Base-by-base conservation (phyloP, 2,797 vertebrate genomes). In the Coluber constrictor region DNA sequence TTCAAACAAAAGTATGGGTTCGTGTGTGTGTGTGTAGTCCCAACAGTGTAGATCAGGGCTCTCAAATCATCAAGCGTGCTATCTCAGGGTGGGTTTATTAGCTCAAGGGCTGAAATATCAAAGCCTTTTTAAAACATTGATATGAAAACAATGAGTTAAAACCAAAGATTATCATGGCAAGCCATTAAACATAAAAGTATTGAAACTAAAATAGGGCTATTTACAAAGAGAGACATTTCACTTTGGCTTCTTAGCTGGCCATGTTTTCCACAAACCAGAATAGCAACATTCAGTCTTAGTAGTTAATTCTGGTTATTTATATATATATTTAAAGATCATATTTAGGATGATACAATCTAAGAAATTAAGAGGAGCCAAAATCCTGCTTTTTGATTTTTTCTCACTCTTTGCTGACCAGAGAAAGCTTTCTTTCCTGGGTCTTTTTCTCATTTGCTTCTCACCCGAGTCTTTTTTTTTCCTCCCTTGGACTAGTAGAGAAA, bases 401-500 rank as follows among this genome's bases (percentile, higher is more conserved):
- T 70, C 66, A 15, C n/a, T 70, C 66, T n/a, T 70, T 70, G 66
- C n/a, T 8, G 66, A 70, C 13, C 66, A 70, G 66, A 70, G 15
- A 32, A 15, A 74, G 18, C n/a, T 74, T 32, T 32, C 66, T 74
- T 32, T 74, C n/a, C 66, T 18, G n/a, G 15, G 15, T 74, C n/a
- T 74, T 74, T 70, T 74, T 74, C 66, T 74, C n/a, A 74, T 74
- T 18, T 37, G 66, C 15, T 74, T 74, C n/a, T 8, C n/a, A 1
- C 15, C n/a, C n/a, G n/a, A 8, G n/a, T 37, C n/a, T 74, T 18
- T 5, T 5, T 8, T 2, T 16, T 0, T 7, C 4, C 32, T 13
- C 66, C 5, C 3, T 74, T 18, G n/a, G n/a, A 32, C 15, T 37
- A 74, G 66, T 18, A 74, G 66, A 74, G n/a, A 74, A 32, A 74